Evolutionary conservation across 2,113 vertebrate genomes (phyloP), one percentile per base, ranked within the genome.

Genomic region (Oreocharis arfaki): DNA sequence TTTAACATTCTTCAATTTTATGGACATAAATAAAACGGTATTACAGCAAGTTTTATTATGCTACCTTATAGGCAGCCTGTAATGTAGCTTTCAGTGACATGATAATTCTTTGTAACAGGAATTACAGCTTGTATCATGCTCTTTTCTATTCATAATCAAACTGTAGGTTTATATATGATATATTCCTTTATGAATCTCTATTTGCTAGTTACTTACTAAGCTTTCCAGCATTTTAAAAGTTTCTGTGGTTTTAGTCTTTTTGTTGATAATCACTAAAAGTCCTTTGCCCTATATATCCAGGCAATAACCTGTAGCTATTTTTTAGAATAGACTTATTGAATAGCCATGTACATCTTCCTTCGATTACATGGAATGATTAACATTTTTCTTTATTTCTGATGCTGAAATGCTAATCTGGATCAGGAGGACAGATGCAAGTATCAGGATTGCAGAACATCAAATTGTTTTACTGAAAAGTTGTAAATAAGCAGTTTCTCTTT

Each of bases 1-100:
- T 91, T 92, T 87, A 76, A 47, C 65, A 90, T 91, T 94, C 63
- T 70, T 76, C 83, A 64, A 35, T 93, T 91, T 95, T 87, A 93
- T 92, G 92, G 61, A 95, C 77, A 90, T 94, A 97, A 95, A 94
- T 94, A 91, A 96, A 85, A 91, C 63, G 73, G 83, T 81, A 95
- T 80, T 93, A 74, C 35, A 82, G 64, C 16, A 56, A 47, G 55
- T 92, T 80, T 90, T 93, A 87, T 91, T 89, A 65, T 76, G 37
- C 57, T 91, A 37, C 49, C 77, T 93, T 93, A 42, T 73, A 91
- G 89, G 42, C 63, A 91, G 75, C 28, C 44, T 73, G 24, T 93
- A 91, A 65, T 65, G n/a, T 80, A 70, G 35, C n/a, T 89, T 68
- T 93, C 65, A 60, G 56, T 82, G 70, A 69, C 61, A 56, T 20